These are phyloP conservation scores for Narcine bancroftii DNA, from an alignment of 2,113 vertebrate species.

Conservation along the genomic window DNA sequence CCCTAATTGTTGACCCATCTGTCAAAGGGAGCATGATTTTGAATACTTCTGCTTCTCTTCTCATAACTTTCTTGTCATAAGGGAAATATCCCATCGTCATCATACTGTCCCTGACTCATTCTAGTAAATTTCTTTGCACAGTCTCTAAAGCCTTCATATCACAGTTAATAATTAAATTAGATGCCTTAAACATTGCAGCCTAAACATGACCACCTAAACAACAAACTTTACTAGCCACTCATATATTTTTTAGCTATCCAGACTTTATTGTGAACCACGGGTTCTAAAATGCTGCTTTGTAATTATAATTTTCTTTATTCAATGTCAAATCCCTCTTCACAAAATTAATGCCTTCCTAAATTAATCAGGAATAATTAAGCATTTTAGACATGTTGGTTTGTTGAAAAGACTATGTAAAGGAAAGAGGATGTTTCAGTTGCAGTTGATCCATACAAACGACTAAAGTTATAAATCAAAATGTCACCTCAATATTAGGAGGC, in stretches of 20 bases:
- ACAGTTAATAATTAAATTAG: background rate
- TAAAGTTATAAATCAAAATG: constrained; percentile 2
- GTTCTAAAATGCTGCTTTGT: background rate
- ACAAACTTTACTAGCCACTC: too few relatives aligned
- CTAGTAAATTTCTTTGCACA: too few relatives aligned
- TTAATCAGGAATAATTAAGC: background rate
- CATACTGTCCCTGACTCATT: too few relatives aligned
- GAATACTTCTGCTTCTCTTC: too few relatives aligned
- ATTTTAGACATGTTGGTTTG: background rate
- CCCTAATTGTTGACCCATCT: background rate
- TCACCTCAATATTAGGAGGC: background rate
- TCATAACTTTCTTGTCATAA: background rate
- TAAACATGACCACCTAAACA: background rate
- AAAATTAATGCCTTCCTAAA: background rate
- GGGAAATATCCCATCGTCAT: too few relatives aligned
- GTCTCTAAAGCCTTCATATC: too few relatives aligned
- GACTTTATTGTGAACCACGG: too few relatives aligned
- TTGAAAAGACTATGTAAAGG: background rate
- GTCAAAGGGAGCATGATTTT: background rate
- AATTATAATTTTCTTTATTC: background rate
- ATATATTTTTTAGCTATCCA: background rate
- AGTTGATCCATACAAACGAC: background rate
- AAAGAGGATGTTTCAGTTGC: background rate
- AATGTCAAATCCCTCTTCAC: background rate
- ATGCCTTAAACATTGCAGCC: background rate